A percentile compares a stretch with the other conserved stretches of the same genome.
Conservation (phyloP, 2,797 vertebrate genomes). For the Stomatorhinus walkeri region DNA sequence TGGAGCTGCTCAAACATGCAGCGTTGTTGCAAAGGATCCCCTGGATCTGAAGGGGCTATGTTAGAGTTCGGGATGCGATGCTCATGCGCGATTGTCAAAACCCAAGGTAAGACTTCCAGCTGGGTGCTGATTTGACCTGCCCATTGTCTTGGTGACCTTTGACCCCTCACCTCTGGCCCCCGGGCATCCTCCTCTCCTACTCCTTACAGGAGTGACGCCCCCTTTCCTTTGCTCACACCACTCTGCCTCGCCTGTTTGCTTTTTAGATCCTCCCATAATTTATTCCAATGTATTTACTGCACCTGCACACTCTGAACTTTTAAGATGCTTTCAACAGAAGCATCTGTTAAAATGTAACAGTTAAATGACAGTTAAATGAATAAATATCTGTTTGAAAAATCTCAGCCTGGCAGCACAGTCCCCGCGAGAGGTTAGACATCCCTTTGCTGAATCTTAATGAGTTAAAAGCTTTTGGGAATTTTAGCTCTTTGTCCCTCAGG, state of each 20-base stretch:
- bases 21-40: neutral
- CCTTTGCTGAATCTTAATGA: constrained; percentile 2
- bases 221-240: neutral
- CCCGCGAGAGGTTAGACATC: neutral
- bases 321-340: neutral
- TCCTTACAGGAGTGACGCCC: neutral
- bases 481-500: neutral
- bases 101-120: neutral
- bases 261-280: neutral
- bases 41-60: neutral
- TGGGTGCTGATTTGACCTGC: neutral
- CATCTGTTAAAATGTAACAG: constrained; percentile 9
- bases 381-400: neutral
- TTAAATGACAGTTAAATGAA: constrained; percentile 3
- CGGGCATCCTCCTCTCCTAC: neutral
- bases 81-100: neutral
- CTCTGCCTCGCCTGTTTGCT: neutral
- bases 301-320: neutral
- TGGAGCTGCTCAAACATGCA: neutral
- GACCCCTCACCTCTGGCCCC: neutral
- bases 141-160: neutral
- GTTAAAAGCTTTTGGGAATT: neutral
- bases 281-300: neutral
- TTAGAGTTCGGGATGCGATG: neutral
- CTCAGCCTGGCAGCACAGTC: neutral